Percentiles rank a stretch among this genome's conserved stretches.
phyloP scores from a whole-genome alignment of 2,797 vertebrate species.

The Karalla daura region DNA sequence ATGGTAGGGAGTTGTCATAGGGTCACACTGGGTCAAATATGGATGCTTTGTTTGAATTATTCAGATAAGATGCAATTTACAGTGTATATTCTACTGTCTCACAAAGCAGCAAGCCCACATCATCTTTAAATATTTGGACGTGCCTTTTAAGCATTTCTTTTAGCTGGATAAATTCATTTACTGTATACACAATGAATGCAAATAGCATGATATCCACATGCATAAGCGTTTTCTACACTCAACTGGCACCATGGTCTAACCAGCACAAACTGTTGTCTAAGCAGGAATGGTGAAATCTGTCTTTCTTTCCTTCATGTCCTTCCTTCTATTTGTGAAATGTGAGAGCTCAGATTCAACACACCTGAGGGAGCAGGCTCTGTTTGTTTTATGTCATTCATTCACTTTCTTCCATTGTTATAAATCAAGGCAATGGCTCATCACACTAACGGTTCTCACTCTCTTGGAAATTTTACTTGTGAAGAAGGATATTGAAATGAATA shows the following conservation, averaged over 20 bases:
- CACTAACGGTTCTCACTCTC: no score
- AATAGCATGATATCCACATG: not conserved
- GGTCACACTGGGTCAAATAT: not conserved
- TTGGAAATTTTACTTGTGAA: no score
- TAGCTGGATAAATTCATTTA: not conserved
- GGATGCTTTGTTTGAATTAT: no score
- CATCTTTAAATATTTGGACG: not conserved
- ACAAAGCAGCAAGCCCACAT: not conserved
- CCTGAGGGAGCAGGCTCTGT: not conserved
- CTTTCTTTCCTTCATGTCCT: not conserved
- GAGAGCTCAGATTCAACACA: not conserved
- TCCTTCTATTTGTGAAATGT: not conserved
- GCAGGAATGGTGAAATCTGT: not conserved
- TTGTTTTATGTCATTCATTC: not conserved
- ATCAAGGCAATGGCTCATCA: not conserved
- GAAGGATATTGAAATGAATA: not conserved
- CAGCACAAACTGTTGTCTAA: not conserved
- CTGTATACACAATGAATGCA: no score
- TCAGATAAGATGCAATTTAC: no score
- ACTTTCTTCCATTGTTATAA: not conserved
- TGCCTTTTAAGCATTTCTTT: not conserved
- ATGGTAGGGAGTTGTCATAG: not conserved
- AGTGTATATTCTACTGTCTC: not conserved
- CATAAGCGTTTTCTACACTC: not conserved
- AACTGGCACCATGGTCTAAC: not conserved